Conservation (phyloP, 2,888 invertebrate species). For the Lasioglossum morio region DNA sequence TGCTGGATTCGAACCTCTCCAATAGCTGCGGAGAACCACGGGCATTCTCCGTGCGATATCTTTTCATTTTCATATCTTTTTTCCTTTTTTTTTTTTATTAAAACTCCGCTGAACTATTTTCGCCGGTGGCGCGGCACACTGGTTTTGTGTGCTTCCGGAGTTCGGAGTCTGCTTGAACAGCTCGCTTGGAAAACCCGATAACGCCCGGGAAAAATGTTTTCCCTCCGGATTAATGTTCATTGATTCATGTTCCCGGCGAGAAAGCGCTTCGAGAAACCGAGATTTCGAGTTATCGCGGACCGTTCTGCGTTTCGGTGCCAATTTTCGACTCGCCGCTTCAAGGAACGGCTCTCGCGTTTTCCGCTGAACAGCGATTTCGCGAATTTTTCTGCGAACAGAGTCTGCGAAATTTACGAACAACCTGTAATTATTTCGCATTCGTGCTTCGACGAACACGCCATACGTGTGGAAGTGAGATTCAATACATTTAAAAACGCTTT, state of each 20-base stretch:
- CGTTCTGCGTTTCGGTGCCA: background rate
- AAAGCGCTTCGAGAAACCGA: conserved; percentile 30
- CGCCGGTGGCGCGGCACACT: background rate
- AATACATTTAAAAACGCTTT: background rate
- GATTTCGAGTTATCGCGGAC: conserved; percentile 23
- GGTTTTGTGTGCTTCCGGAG: conserved; percentile 23
- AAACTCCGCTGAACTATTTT: conserved; percentile 8
- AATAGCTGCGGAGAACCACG: background rate
- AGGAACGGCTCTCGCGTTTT: background rate
- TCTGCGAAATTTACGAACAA: background rate
- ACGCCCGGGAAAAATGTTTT: conserved; percentile 48
- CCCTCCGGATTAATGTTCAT: conserved; percentile 45
- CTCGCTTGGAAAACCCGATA: conserved; percentile 49
- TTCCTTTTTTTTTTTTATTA: background rate
- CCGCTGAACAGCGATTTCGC: background rate
- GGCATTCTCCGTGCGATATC: background rate
- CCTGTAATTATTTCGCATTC: background rate
- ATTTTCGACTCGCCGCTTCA: background rate
- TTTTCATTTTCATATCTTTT: background rate
- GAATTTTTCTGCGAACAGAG: background rate
- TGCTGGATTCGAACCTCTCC: conserved; percentile 8
- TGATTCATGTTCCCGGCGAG: conserved; percentile 21
- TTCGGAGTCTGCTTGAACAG: conserved; percentile 34
- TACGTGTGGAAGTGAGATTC: background rate
- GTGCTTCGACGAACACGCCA: background rate